These are phyloP conservation scores for Steinernema khuongi DNA, from an alignment of 1,140 invertebrate genomes.

Conservation along the genomic window DNA sequence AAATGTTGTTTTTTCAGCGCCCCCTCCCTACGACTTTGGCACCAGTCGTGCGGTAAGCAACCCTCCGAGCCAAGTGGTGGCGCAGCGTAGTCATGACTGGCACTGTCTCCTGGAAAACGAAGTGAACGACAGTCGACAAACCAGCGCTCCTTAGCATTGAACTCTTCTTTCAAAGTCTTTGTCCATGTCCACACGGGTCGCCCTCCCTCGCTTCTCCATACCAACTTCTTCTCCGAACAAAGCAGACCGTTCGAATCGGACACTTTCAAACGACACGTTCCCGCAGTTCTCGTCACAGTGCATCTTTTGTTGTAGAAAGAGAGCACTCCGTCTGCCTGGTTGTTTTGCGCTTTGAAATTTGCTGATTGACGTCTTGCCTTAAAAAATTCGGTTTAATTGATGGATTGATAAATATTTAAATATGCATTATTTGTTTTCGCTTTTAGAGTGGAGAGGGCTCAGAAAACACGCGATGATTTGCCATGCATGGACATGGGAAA, in stretches of 20 bases:
- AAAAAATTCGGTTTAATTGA: not conserved
- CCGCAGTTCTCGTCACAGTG: not conserved
- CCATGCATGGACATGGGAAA: not conserved
- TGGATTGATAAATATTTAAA: conserved; percentile 8
- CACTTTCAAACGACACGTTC: not conserved
- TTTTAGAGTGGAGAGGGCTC: not conserved
- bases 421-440: conserved; percentile 12
- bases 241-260: not conserved
- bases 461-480: not conserved
- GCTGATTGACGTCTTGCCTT: conserved; percentile 16
- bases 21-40: not conserved
- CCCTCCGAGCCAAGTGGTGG: not conserved
- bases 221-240: not conserved
- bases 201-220: conserved; percentile 10
- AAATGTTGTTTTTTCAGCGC: not conserved
- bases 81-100: not conserved
- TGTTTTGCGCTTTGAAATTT: conserved; percentile 4
- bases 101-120: conserved; percentile 1
- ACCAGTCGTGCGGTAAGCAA: not conserved
- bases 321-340: too few relatives aligned
- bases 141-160: not conserved
- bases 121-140: not conserved
- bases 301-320: too few relatives aligned
- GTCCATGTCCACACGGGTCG: conserved; percentile 4
- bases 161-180: not conserved